phyloP scores from a whole-genome alignment of 2,888 invertebrate genomes.

The Petrolisthes cinctipes region DNA sequence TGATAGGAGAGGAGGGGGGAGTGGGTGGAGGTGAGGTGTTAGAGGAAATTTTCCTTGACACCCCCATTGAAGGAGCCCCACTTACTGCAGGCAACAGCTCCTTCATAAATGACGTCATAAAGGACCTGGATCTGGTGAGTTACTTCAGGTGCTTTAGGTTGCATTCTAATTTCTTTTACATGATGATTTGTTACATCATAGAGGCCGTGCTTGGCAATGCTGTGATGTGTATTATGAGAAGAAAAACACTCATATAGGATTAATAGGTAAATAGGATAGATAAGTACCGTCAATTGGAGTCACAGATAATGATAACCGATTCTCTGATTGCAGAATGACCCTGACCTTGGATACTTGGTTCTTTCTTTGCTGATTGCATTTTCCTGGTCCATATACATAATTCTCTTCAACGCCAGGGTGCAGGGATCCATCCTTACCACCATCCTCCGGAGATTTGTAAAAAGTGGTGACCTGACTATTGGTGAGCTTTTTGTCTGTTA shows the following conservation, averaged over 20 bases:
- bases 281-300: too few relatives aligned
- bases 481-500: conserved; percentile 43
- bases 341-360: conserved; percentile 60
- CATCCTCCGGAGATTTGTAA: conserved; percentile 87
- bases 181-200: too few relatives aligned
- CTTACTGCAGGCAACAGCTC: conserved; percentile 30
- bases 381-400: conserved; percentile 92
- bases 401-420: conserved; percentile 93
- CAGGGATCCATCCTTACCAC: conserved; percentile 91
- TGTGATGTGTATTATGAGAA: too few relatives aligned
- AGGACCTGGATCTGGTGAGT: conserved; percentile 39
- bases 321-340: conserved; percentile 46
- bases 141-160: not conserved
- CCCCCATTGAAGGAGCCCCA: conserved; percentile 44
- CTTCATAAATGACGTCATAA: conserved; percentile 13
- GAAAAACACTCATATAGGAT: too few relatives aligned
- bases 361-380: conserved; percentile 61
- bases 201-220: too few relatives aligned
- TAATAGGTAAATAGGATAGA: too few relatives aligned
- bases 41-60: conserved; percentile 45
- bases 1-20: conserved; percentile 9
- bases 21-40: conserved; percentile 26
- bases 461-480: conserved; percentile 89
- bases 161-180: too few relatives aligned
- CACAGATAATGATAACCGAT: too few relatives aligned